A percentile compares a stretch with the other conserved stretches of the same genome.
Conservation (phyloP, 2,888 invertebrate species). For the Ochlodes sylvanus region DNA sequence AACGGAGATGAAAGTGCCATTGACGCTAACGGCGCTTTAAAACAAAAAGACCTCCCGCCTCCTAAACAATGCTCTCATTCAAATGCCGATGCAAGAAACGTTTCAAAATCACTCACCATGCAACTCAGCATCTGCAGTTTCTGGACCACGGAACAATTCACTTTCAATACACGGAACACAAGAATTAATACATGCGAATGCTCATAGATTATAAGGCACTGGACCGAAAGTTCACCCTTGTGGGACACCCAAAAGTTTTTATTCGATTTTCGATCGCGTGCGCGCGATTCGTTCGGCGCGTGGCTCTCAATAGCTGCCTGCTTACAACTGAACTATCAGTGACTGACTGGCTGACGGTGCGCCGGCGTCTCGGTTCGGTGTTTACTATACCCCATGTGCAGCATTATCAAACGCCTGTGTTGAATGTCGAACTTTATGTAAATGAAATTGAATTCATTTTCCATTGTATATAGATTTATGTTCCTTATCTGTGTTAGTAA, state of each 20-base stretch:
- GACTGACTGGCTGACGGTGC: constrained; percentile 64
- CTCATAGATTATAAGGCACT: constrained; percentile 57
- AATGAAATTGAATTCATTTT: constrained; percentile 43
- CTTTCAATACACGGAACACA: constrained; percentile 57
- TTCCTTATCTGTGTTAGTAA: constrained; percentile 78
- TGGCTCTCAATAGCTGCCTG: constrained; percentile 67
- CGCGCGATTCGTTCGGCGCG: constrained; percentile 63
- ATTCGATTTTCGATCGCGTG: constrained; percentile 66
- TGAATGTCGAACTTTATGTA: constrained; percentile 52
- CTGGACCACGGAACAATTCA: constrained; percentile 62
- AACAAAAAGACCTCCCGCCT: constrained; percentile 61
- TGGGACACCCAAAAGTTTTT: constrained; percentile 59
- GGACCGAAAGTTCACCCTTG: constrained; percentile 66
- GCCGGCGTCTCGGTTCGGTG: constrained; percentile 67
- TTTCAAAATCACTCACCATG: constrained; percentile 78
- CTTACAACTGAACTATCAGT: constrained; percentile 65
- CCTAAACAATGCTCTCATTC: constrained; percentile 76
- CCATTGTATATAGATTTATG: constrained; percentile 35
- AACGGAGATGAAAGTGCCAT: constrained; percentile 66
- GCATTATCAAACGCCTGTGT: constrained; percentile 61
- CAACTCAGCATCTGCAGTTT: constrained; percentile 70
- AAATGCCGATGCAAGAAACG: constrained; percentile 60
- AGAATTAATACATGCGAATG: constrained; percentile 46
- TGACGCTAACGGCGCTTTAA: constrained; percentile 55
- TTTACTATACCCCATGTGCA: constrained; percentile 80